Base-by-base conservation (phyloP, 2,797 vertebrate genomes). In the Gymnothorax reevesii region DNA sequence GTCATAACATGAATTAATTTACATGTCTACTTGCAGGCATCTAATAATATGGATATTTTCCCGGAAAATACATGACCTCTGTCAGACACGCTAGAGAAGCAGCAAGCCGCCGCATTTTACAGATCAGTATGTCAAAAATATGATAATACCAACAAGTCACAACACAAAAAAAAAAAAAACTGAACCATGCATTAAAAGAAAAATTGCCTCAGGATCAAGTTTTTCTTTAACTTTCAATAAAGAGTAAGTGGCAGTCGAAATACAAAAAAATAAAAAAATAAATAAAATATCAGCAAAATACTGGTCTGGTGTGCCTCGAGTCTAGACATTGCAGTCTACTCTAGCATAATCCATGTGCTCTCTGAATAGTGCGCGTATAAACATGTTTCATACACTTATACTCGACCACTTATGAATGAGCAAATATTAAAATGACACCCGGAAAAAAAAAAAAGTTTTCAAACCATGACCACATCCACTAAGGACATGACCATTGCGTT, bases 21-120 rank as follows among this genome's bases (percentile, higher is more conserved):
- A 49, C 42, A 20, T 77, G 49, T 52, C 17, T n/a, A 27, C 69
- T 71, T 75, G 10, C 33, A 33, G 42, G 73, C 7, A 5, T 20
- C 73, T n/a, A 77, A 49, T 77, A 77, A 77, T 42, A 77, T 77
- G 42, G 7, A 77, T 77, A 77, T 77, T 52, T 73, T 13, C 33
- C 71, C 71, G 17, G 33, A 33, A 49, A 79, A 79, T 49, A 79
- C 33, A 79, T 7, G 52, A 79, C 33, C 0, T 49, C 52, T 52
- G 42, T 52, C 42, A 7, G 52, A 54, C 52, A 22, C 54, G 1
- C 77, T 20, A 22, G 49, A 22, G 49, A 80, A 80, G 52, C 15
- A 7, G n/a, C 49, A 54, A 22, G 55, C 77, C 54, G 52, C 77
- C 4, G 10, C 49, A 80, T 80, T 54, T 7, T 80, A 15, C 33